Conservation (phyloP, 1,140 invertebrate genomes). For the Pseudomyrmex cubaensis region DNA sequence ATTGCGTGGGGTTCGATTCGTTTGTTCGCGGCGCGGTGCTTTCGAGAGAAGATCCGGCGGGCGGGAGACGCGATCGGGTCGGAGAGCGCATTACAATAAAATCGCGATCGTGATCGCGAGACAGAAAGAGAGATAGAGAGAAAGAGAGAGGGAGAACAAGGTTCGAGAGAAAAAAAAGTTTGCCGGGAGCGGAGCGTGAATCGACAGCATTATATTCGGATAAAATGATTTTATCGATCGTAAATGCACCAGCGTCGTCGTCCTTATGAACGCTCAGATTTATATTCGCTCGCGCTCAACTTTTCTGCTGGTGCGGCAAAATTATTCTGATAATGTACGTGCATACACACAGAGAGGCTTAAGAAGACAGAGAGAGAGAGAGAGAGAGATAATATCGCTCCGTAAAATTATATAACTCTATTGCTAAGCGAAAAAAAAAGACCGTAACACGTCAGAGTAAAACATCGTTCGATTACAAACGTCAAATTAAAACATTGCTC, state of each 20-base stretch:
- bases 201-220: constrained; percentile 73
- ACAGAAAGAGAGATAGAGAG: neutral
- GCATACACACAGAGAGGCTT: neutral
- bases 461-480: neutral
- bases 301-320: constrained; percentile 55
- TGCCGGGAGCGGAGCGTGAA: constrained; percentile 61
- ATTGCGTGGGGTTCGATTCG: constrained; percentile 51
- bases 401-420: constrained; percentile 57
- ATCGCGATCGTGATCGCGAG: constrained; percentile 67
- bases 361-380: constrained; percentile 26
- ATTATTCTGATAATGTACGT: constrained; percentile 20
- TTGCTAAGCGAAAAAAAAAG: neutral
- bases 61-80: constrained; percentile 52
- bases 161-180: constrained; percentile 35
- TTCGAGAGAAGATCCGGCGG: constrained; percentile 14
- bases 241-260: constrained; percentile 66
- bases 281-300: constrained; percentile 55
- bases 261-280: constrained; percentile 70
- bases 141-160: neutral
- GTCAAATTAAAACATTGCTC: neutral
- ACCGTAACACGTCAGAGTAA: neutral
- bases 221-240: constrained; percentile 78
- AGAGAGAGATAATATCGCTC: neutral
- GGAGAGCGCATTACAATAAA: constrained; percentile 70
- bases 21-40: constrained; percentile 22